Base-by-base conservation (phyloP, 1,140 invertebrate genomes). In the Drosophila mauritiana region DNA sequence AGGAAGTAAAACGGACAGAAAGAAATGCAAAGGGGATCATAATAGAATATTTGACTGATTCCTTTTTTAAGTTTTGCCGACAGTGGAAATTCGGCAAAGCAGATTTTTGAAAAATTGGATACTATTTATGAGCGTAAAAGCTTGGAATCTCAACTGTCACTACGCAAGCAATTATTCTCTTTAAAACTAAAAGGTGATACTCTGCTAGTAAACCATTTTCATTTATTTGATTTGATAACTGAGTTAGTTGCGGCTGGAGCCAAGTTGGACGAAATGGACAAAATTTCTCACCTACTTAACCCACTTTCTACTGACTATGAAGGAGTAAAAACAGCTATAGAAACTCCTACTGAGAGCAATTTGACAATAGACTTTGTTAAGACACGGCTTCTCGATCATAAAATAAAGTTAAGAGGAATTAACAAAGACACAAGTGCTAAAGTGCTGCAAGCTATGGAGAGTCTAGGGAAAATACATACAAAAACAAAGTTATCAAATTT, bases 241-340 rank as follows among this genome's bases (percentile, higher is more conserved):
- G 62, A 64, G 53, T 56, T 64, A 37, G 42, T 64, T 27, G 52
- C 42, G 1, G 31, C 52, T 6, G 52, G 62, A 43, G 49, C 49
- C 1, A 62, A 54, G 25, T 34, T 62, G 57, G 51, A 20, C 59
- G 88, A 88, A 46, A 36, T 73, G 13, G 37, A 65, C 11, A 20
- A 20, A 20, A 20, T 20, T 20, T 0, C 20, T 20, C 20, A 20
- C 20, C 20, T 20, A 20, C 20, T 37, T 59, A 58, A 27, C 49
- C 48, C 52, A 34, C 34, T 56, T 59, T 34, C 43, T 13, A 12
- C 34, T 25, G 40, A 39, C 36, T 63, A 70, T 63, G 67, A 62
- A 36, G 52, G 27, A 55, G 67, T 63, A 15, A 55, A 62, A 40
- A 70, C 57, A 4, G 56, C 65, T 4, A 61, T 69, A 36, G 65